These are phyloP conservation scores for Pegoplata infirma DNA, from an alignment of 2,888 invertebrate genomes.

Conservation along the genomic window DNA sequence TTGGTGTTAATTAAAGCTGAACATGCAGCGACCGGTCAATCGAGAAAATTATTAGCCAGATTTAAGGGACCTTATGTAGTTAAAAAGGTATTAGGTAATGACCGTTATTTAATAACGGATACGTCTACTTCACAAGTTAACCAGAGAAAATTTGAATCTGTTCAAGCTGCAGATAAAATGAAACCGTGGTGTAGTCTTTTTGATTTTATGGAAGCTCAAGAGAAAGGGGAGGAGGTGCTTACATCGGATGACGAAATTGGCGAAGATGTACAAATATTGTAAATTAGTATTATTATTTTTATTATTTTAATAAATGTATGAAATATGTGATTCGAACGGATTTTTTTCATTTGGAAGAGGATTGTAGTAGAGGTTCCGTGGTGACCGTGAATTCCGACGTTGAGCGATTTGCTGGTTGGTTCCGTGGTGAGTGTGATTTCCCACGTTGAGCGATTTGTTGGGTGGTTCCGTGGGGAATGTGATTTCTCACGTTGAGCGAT, in stretches of 20 bases:
- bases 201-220: not conserved
- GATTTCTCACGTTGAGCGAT: not conserved
- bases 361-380: not conserved
- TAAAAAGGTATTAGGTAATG: slow-evolving; percentile 19
- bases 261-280: not conserved
- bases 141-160: slow-evolving; percentile 22
- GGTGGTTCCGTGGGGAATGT: not conserved
- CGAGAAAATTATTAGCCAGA: slow-evolving; percentile 21
- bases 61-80: slow-evolving; percentile 35
- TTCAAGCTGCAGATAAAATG: slow-evolving; percentile 38
- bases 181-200: slow-evolving; percentile 31
- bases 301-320: not conserved
- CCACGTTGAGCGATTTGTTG: not conserved
- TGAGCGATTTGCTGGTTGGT: not conserved
- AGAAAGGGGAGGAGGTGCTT: not conserved
- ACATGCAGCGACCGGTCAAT: slow-evolving; percentile 24
- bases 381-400: not conserved
- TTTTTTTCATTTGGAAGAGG: not conserved
- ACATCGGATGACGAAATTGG: not conserved
- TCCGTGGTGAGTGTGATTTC: not conserved
- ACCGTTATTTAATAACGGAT: slow-evolving; percentile 22
- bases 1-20: slow-evolving; percentile 27
- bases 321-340: not conserved
- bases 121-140: slow-evolving; percentile 33
- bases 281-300: not conserved